These are phyloP conservation scores for Sebastes vulpes DNA, from an alignment of 2,797 vertebrate species.

Conservation along the genomic window DNA sequence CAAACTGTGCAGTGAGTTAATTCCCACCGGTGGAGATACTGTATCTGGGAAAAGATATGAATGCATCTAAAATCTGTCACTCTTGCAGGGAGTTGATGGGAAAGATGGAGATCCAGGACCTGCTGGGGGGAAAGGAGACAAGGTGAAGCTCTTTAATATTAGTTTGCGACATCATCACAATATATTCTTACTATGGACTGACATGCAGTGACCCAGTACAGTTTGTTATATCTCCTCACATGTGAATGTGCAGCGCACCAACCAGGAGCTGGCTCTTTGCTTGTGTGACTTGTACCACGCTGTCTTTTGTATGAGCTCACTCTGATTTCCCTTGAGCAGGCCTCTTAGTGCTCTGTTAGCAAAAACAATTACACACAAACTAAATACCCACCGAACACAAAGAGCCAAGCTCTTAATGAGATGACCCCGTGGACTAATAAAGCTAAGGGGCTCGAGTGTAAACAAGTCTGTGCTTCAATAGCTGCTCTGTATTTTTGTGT, in stretches of 20 bases:
- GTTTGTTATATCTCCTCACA: neutral
- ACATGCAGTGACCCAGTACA: neutral
- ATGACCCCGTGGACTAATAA: slow-evolving; percentile 41
- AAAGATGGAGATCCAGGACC: slow-evolving; percentile 85
- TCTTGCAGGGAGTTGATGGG: slow-evolving; percentile 89
- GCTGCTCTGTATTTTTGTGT: slow-evolving; percentile 4
- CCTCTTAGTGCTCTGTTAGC: slow-evolving; percentile 34
- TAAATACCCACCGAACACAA: slow-evolving; percentile 24
- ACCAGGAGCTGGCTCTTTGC: neutral
- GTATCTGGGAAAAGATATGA: neutral
- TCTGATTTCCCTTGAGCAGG: slow-evolving; percentile 44
- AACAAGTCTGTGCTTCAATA: slow-evolving; percentile 24
- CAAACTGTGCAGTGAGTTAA: neutral
- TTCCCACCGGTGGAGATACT: neutral
- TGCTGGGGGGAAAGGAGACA: slow-evolving; percentile 88
- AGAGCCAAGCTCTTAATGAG: slow-evolving; percentile 48
- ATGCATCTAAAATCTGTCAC: neutral
- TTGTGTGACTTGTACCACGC: neutral
- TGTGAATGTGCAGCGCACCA: neutral
- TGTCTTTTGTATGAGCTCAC: neutral
- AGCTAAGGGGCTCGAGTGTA: slow-evolving; percentile 29
- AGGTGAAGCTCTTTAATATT: slow-evolving; percentile 79
- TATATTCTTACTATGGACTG: neutral
- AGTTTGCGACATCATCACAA: neutral
- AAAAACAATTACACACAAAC: slow-evolving; percentile 54